Evolutionary conservation across 2,113 vertebrate genomes (phyloP).

Genomic region (Coracopsis vasa): DNA sequence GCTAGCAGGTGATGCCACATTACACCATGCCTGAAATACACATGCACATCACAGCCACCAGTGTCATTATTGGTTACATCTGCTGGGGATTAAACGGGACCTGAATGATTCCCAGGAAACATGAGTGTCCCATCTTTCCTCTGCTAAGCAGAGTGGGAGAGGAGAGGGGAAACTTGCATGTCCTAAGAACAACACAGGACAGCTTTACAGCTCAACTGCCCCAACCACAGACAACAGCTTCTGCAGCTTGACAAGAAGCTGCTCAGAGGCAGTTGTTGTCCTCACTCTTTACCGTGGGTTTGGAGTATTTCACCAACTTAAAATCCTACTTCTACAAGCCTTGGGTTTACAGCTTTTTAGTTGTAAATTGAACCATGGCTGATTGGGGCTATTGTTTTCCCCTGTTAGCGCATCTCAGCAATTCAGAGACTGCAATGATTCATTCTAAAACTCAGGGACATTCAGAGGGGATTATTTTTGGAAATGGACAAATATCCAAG

Average conservation of each 20-base stretch:
- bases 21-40: neutral
- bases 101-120: neutral
- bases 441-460: neutral
- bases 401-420: neutral
- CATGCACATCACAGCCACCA: accelerated
- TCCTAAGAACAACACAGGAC: neutral
- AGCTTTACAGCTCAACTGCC: neutral
- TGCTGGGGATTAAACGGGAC: neutral
- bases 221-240: neutral
- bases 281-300: neutral
- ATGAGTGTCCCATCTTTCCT: neutral
- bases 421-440: constrained; percentile 13
- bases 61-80: neutral
- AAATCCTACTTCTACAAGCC: neutral
- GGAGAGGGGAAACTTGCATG: neutral
- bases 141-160: neutral
- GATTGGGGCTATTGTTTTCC: constrained; percentile 11
- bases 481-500: neutral
- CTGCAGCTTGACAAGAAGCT: neutral
- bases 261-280: neutral
- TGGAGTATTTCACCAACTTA: neutral
- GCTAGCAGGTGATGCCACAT: neutral
- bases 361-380: neutral
- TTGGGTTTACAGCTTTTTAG: neutral
- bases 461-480: neutral